Conservation (phyloP, 2,797 vertebrate genomes). For the Argya squamiceps region DNA sequence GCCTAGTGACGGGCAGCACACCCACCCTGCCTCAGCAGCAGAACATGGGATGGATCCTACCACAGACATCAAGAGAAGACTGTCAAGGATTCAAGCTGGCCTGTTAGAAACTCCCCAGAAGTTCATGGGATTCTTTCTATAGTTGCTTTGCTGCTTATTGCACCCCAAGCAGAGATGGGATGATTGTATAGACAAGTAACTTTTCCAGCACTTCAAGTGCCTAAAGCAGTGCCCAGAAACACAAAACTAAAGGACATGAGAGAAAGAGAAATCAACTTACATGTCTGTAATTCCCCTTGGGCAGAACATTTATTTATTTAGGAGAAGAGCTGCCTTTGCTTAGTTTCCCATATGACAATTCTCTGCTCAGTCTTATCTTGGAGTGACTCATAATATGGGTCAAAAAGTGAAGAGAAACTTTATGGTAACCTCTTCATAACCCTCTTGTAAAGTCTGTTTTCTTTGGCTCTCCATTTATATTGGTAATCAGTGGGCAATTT, state of each 20-base stretch:
- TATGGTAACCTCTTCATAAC: neutral
- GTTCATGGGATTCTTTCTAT: neutral
- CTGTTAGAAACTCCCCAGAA: neutral
- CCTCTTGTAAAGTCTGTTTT: neutral
- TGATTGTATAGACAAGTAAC: neutral
- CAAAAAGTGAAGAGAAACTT: slow-evolving; percentile 23
- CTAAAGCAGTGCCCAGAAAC: neutral
- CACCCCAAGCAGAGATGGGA: neutral
- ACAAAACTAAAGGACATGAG: neutral
- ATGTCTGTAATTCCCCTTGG: neutral
- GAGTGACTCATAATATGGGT: slow-evolving; percentile 45
- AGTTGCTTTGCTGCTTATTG: neutral
- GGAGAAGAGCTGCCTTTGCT: neutral
- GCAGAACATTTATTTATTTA: neutral
- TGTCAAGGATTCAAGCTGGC: neutral
- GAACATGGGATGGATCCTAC: neutral
- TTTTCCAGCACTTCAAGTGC: neutral
- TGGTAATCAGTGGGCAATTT: neutral
- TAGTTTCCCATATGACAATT: slow-evolving; percentile 21
- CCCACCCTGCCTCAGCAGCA: neutral
- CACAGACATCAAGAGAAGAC: neutral
- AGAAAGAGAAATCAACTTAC: neutral
- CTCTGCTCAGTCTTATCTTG: slow-evolving; percentile 30
- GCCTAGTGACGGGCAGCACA: neutral
- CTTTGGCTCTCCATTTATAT: neutral